Evolutionary conservation across 1,140 invertebrate genomes (phyloP).

Genomic region (Pinna nobilis): DNA sequence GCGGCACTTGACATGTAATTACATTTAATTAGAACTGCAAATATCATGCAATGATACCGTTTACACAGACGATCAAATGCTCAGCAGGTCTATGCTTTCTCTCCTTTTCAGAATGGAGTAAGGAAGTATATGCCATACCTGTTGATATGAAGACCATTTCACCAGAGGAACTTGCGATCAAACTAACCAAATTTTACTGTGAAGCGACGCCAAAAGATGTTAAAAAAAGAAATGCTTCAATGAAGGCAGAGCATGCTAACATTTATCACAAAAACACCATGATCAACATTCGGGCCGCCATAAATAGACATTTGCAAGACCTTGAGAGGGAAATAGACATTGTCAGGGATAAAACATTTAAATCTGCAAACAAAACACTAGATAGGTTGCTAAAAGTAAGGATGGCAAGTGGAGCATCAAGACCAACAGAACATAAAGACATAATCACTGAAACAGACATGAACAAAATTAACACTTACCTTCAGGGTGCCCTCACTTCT

Average conservation of each 20-base stretch:
- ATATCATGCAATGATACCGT: no score
- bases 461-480: no score
- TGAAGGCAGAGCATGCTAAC: no score
- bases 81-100: no score
- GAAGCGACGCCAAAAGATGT: background rate
- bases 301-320: constrained; percentile 18
- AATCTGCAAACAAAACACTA: background rate
- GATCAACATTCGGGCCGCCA: background rate
- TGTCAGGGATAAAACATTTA: constrained; percentile 24
- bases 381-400: background rate
- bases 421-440: no score
- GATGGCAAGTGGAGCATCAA: background rate
- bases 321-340: constrained; percentile 14
- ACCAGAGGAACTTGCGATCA: background rate
- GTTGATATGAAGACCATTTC: background rate
- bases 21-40: no score
- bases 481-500: no score
- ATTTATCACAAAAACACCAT: constrained; percentile 9
- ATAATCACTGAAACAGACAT: no score
- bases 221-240: background rate
- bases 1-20: no score
- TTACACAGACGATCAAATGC: no score
- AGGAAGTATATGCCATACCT: background rate
- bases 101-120: constrained; percentile 25
- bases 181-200: background rate